These are phyloP conservation scores for Lasioglossum malachurum DNA, from an alignment of 2,888 invertebrate species.

Conservation along the genomic window DNA sequence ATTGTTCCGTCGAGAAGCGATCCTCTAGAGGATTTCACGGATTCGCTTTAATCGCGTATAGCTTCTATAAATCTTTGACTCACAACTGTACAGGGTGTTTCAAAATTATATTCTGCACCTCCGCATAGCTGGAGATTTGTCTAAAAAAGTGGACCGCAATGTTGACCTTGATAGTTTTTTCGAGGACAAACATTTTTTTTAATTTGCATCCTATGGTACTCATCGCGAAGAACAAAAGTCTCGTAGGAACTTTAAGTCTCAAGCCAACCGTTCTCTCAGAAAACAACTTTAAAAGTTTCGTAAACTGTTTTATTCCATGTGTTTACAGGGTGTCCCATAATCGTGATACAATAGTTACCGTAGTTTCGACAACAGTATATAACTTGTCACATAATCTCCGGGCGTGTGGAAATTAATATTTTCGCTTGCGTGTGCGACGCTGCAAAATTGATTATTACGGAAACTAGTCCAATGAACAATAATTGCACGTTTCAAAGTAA, in stretches of 20 bases:
- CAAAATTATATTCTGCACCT: neutral
- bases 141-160: no score
- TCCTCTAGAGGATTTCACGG: constrained; percentile 4
- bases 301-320: no score
- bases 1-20: constrained; percentile 24
- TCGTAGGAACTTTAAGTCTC: no score
- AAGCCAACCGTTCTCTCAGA: no score
- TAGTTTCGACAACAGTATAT: neutral
- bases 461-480: neutral
- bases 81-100: neutral
- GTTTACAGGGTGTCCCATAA: no score
- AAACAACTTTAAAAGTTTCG: no score
- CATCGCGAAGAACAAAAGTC: no score
- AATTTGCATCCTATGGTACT: no score
- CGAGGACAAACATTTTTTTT: no score
- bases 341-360: neutral
- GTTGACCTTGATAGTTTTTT: no score
- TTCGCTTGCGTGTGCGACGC: neutral
- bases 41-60: constrained; percentile 16
- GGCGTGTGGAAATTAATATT: neutral
- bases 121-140: no score
- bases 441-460: constrained; percentile 1
- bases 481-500: constrained; percentile 43
- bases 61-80: neutral
- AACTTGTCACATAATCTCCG: neutral